phyloP scores from a whole-genome alignment of 2,113 vertebrate species.

The Anhinga rufa region DNA sequence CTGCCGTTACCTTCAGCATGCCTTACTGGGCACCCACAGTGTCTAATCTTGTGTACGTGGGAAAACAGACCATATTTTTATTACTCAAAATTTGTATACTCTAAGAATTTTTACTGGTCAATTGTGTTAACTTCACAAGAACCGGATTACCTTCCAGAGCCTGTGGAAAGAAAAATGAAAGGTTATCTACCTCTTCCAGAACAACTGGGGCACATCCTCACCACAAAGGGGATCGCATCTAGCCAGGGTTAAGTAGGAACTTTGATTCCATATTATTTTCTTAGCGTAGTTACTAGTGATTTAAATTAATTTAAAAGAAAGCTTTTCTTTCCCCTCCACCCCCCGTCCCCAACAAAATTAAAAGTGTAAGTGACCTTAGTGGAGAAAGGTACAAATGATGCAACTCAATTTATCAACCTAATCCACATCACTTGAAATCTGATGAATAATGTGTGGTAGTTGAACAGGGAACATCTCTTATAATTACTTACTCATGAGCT shows the following conservation, averaged over 20 bases:
- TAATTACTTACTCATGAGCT: background rate
- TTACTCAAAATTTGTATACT: background rate
- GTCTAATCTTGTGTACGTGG: fast-evolving
- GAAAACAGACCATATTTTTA: background rate
- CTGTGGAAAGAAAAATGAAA: background rate
- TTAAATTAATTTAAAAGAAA: background rate
- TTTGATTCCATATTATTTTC: background rate
- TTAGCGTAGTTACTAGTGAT: background rate
- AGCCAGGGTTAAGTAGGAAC: background rate
- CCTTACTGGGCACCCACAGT: background rate
- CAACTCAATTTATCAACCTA: background rate
- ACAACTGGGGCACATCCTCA: background rate
- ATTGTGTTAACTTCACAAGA: background rate
- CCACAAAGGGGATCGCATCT: fast-evolving
- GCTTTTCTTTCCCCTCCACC: no score
- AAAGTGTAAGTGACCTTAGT: background rate
- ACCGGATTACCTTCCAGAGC: background rate
- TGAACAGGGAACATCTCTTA: background rate
- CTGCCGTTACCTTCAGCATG: no score
- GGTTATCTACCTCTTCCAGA: background rate
- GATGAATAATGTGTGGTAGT: background rate
- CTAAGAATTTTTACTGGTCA: background rate
- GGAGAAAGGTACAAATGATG: background rate
- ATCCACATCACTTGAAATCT: background rate
- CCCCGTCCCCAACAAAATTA: background rate